These are phyloP conservation scores for Andrena marginata DNA, from an alignment of 2,888 invertebrate genomes.

Conservation along the genomic window DNA sequence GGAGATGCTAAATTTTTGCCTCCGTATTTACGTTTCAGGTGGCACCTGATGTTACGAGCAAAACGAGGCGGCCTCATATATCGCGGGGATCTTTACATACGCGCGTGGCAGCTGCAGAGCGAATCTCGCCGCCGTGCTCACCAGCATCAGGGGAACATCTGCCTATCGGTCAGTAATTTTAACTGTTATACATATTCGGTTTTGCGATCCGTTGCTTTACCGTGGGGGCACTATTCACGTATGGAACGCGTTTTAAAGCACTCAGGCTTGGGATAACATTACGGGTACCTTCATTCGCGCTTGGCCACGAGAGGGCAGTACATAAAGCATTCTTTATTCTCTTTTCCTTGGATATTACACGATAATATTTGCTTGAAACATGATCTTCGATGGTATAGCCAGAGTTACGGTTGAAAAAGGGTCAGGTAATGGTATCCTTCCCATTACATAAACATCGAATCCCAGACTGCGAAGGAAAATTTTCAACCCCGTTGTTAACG, in stretches of 20 bases:
- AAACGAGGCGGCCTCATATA: constrained; percentile 85
- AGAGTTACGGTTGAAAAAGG: not conserved
- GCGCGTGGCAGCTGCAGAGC: constrained; percentile 86
- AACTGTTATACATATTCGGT: not conserved
- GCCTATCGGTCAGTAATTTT: constrained; percentile 78
- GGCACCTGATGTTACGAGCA: constrained; percentile 86
- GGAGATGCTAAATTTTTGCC: too few species aligned
- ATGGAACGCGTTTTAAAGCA: not conserved
- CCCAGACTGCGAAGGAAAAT: not conserved
- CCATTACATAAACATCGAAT: not conserved
- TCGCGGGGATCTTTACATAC: constrained; percentile 86
- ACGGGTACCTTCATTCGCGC: not conserved
- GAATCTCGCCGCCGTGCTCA: constrained; percentile 83
- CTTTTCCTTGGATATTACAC: not conserved
- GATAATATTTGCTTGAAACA: not conserved
- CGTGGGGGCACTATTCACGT: not conserved
- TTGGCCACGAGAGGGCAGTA: not conserved
- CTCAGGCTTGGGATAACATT: not conserved
- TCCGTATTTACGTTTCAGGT: constrained; percentile 82
- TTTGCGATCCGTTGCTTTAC: not conserved
- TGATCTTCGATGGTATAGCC: not conserved
- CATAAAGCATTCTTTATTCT: not conserved
- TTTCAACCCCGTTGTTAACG: not conserved
- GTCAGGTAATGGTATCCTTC: not conserved
- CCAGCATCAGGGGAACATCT: constrained; percentile 80